Evolutionary conservation across 2,113 vertebrate genomes (phyloP).

Genomic region (Heterocephalus glaber): DNA sequence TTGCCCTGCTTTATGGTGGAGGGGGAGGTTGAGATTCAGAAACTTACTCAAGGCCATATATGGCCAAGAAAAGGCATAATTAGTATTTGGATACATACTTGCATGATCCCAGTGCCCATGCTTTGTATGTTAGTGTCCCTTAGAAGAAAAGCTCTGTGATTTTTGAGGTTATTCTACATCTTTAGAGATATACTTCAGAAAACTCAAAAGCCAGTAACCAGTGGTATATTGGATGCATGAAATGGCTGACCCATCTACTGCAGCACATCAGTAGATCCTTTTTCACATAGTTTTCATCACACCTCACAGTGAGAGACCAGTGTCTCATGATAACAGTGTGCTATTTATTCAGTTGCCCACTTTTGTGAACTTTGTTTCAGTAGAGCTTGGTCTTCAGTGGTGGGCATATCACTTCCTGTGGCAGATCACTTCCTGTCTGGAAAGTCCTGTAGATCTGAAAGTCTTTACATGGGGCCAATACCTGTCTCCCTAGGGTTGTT

Average conservation of each 20-base stretch:
- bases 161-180: background rate
- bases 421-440: background rate
- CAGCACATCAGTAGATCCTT: background rate
- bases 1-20: background rate
- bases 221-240: background rate
- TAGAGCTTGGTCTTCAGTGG: background rate
- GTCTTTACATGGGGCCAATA: background rate
- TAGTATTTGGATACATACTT: background rate
- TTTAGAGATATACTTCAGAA: background rate
- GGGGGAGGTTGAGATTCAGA: background rate
- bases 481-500: background rate
- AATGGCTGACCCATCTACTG: background rate
- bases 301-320: background rate
- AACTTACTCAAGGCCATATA: background rate
- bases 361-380: background rate
- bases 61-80: background rate
- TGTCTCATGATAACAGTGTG: background rate
- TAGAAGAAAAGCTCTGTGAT: slow-evolving; percentile 1
- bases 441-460: background rate
- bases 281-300: background rate
- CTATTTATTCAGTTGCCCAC: background rate
- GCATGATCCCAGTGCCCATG: background rate
- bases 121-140: background rate
- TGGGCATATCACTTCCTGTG: background rate
- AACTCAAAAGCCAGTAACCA: background rate